These are phyloP conservation scores for Metopolophium dirhodum DNA, from an alignment of 1,140 invertebrate species.

Conservation along the genomic window DNA sequence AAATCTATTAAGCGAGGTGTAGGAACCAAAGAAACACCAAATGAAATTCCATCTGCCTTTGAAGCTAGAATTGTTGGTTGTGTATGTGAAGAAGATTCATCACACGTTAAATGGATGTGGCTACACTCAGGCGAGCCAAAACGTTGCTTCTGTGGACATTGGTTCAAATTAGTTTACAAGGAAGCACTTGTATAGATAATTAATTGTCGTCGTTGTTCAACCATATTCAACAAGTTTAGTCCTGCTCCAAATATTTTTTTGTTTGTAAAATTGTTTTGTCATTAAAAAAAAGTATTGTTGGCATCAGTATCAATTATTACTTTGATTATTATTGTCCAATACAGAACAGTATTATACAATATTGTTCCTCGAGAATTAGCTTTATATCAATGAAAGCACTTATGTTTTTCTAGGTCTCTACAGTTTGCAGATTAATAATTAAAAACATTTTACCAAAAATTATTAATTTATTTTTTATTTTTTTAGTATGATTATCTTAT, in stretches of 20 bases:
- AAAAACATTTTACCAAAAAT: neutral
- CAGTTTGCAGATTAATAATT: neutral
- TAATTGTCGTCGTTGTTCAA: conserved; percentile 33
- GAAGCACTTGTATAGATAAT: conserved; percentile 38
- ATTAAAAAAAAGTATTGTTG: conserved; percentile 44
- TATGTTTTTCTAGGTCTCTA: conserved; percentile 1
- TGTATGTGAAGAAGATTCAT: conserved; percentile 93
- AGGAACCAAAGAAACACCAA: conserved; percentile 84
- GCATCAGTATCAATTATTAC: conserved; percentile 37
- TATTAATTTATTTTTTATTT: neutral
- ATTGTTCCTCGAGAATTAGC: neutral
- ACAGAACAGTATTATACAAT: conserved; percentile 17
- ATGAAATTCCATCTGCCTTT: conserved; percentile 86
- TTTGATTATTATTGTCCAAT: neutral
- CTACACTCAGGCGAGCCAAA: conserved; percentile 85
- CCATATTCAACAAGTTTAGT: conserved; percentile 42
- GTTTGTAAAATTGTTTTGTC: conserved; percentile 48
- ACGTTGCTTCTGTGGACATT: conserved; percentile 94
- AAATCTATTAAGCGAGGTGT: conserved; percentile 78
- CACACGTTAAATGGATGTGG: conserved; percentile 92
- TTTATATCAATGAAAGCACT: conserved; percentile 15
- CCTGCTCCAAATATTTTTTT: conserved; percentile 44
- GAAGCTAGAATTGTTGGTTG: conserved; percentile 92
- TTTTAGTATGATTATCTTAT: neutral
- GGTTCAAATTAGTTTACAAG: conserved; percentile 81